These are phyloP conservation scores for Gymnocephalus cernua DNA, from an alignment of 2,113 vertebrate genomes.

Conservation along the genomic window DNA sequence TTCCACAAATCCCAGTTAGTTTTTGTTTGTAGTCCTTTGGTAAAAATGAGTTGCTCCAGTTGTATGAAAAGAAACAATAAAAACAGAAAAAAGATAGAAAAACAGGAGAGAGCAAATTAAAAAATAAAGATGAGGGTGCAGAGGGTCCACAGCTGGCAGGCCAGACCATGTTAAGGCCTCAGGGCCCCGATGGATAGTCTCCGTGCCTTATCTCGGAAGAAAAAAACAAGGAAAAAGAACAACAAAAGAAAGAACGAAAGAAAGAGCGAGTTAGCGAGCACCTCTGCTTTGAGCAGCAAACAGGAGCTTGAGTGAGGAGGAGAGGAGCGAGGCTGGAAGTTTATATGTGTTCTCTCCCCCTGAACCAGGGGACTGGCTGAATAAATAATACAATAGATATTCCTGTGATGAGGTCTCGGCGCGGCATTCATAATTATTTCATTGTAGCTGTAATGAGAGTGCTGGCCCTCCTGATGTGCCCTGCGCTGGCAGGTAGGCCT, in stretches of 20 bases:
- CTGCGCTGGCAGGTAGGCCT: conserved; percentile 67
- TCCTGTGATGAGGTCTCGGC: conserved; percentile 86
- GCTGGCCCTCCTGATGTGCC: conserved; percentile 59
- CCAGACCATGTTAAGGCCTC: conserved; percentile 27
- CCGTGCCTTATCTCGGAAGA: conserved; percentile 29
- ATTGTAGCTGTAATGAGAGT: conserved; percentile 88
- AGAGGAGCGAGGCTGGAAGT: conserved; percentile 79
- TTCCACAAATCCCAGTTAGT: conserved; percentile 36
- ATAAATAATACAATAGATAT: conserved; percentile 90
- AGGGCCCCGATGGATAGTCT: conserved; percentile 50
- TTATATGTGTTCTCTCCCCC: conserved; percentile 86
- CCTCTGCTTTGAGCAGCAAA: conserved; percentile 76
- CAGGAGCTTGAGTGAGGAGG: conserved; percentile 72
- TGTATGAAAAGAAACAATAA: conserved; percentile 35
- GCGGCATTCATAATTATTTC: conserved; percentile 88
- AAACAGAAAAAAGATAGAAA: not conserved
- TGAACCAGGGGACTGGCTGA: conserved; percentile 85
- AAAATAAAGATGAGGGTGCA: conserved; percentile 42
- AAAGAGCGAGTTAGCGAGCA: conserved; percentile 26
- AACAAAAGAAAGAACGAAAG: conserved; percentile 13
- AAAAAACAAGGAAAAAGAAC: conserved; percentile 38
- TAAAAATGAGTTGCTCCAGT: conserved; percentile 32
- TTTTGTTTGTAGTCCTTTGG: conserved; percentile 44
- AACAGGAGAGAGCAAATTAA: conserved; percentile 36
- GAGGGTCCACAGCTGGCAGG: conserved; percentile 47